A percentile compares a stretch with the other conserved stretches of the same genome.
These are phyloP conservation scores for Andrena bicolor DNA, from an alignment of 2,888 invertebrate genomes.

Conservation along the genomic window DNA sequence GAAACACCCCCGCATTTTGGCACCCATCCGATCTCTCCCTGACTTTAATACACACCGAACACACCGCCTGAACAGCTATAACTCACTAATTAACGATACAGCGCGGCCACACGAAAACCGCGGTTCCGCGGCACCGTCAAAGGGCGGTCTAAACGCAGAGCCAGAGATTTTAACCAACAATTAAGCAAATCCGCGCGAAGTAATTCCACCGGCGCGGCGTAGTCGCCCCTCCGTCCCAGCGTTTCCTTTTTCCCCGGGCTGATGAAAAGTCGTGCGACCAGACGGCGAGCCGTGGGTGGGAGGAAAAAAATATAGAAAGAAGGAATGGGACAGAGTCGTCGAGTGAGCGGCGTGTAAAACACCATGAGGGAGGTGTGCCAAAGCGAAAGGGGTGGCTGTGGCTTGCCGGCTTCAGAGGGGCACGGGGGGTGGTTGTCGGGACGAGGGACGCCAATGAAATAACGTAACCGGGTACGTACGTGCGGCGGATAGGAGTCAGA, in stretches of 20 bases:
- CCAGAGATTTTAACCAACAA: conserved; percentile 37
- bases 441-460: conserved; percentile 52
- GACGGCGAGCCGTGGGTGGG: conserved; percentile 3
- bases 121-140: not conserved
- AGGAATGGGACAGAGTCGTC: conserved; percentile 12
- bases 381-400: conserved; percentile 37
- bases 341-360: conserved; percentile 40
- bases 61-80: too few species aligned
- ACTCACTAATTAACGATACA: too few species aligned
- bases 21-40: too few species aligned
- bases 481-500: conserved; percentile 56
- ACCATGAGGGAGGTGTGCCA: conserved; percentile 50
- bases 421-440: not conserved
- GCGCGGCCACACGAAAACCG: not conserved
- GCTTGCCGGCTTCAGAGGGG: conserved; percentile 6
- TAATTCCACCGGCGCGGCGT: conserved; percentile 14
- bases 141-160: conserved; percentile 2
- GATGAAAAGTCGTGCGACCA: conserved; percentile 14
- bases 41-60: too few species aligned
- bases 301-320: not conserved
- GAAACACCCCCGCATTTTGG: too few species aligned
- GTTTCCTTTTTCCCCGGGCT: conserved; percentile 16
- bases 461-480: conserved; percentile 55
- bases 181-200: conserved; percentile 33
- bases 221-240: not conserved